Conservation (phyloP, 2,113 vertebrate species). For the Microtus richardsoni region DNA sequence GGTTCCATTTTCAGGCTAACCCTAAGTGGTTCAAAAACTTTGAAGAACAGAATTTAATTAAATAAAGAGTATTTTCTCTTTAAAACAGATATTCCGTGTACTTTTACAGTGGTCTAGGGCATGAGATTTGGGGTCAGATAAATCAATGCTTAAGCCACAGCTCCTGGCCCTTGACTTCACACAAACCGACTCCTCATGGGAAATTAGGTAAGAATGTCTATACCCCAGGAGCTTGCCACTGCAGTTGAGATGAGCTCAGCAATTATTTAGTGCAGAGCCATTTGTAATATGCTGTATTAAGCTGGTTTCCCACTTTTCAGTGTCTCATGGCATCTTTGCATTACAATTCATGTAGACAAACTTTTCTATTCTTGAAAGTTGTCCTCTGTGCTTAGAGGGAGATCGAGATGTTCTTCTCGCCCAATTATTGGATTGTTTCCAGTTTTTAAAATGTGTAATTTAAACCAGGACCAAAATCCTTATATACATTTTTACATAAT, state of each 20-base stretch:
- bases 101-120: not conserved
- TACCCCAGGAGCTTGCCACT: not conserved
- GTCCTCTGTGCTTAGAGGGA: not conserved
- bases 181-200: not conserved
- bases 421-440: not conserved
- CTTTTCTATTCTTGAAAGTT: not conserved
- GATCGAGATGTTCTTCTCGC: not conserved
- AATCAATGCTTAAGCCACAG: not conserved
- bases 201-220: not conserved
- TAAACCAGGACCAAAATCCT: not conserved
- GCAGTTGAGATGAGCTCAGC: not conserved
- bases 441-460: not conserved
- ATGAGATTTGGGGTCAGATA: not conserved
- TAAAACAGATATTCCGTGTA: not conserved
- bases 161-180: not conserved
- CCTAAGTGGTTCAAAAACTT: not conserved
- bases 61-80: not conserved
- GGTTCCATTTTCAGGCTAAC: not conserved
- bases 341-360: no score
- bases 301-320: not conserved
- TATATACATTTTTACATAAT: not conserved
- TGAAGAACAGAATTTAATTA: slow-evolving; percentile 19
- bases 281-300: not conserved
- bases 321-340: not conserved
- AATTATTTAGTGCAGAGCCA: not conserved